Evolutionary conservation across 2,797 vertebrate genomes (phyloP), one percentile per base, ranked within the genome.

Genomic region (Lithobates pipiens): DNA sequence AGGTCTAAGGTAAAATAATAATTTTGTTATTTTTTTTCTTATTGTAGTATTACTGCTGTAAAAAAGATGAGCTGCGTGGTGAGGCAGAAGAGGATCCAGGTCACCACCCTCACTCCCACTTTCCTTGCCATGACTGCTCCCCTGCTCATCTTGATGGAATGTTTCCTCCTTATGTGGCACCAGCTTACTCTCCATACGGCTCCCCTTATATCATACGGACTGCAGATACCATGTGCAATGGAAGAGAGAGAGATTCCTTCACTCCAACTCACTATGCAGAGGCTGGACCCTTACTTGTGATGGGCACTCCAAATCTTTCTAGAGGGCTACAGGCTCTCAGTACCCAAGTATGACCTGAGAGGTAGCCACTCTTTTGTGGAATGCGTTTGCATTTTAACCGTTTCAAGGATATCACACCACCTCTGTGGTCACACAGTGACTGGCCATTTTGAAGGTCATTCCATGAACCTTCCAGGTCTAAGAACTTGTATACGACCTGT

Each of bases 11-110:
- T 54, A 13, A 5, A 54, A 6, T 65, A 44, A 44, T 44, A 32
- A 71, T 71, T 65, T 5, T 80, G 21, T 72, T 69, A 0, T n/a
- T 39, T 80, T 3, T 88, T 39, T 76, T 54, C 80, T 0, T 0
- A 18, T 13, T 89, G 13, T 10, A 99, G 98, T 99, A 99, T 93
- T 99, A 99, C 90, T 99, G 98, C 96, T 99, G 98, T 92, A 99
- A 97, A 95, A 97, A 96, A 92, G 96, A 97, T 93, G 95, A 94
- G 88, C 95, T 95, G 0, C 91, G 96, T 89, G 95, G 94, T 89
- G 96, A 96, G 93, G 91, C 92, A 39, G 95, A 95, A 71, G 96
- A 96, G 61, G 93, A 93, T 67, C 95, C 96, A 90, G 91, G 91
- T 88, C 95, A 95, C 68, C 94, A 93, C 85, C 95, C 94, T 0